Evolutionary conservation across 2,113 vertebrate species (phyloP).

Genomic region (Micronycteris hirsuta): DNA sequence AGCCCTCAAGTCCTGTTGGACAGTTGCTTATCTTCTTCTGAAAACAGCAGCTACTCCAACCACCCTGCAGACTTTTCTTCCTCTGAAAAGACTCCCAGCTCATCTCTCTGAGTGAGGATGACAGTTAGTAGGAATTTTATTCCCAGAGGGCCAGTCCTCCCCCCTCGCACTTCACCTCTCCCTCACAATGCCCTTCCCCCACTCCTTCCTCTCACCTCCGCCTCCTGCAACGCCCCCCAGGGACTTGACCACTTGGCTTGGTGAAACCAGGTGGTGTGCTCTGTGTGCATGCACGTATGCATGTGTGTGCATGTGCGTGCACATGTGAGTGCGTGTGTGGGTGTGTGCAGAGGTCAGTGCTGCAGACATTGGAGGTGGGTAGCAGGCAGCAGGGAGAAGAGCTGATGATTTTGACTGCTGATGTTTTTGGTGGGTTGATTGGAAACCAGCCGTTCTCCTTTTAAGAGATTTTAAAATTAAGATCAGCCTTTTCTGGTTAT

Average conservation of each 20-base stretch:
- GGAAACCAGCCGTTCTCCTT: neutral
- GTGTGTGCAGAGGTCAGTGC: neutral
- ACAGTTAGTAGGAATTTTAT: neutral
- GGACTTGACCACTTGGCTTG: accelerated
- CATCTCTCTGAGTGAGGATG: neutral
- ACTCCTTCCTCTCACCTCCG: neutral
- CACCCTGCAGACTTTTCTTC: neutral
- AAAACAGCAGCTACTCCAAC: neutral
- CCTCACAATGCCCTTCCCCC: too few species aligned
- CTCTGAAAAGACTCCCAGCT: neutral
- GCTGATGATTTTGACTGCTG: neutral
- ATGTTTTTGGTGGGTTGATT: neutral
- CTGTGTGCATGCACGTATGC: too few species aligned
- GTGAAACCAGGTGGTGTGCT: neutral
- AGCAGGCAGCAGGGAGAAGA: neutral
- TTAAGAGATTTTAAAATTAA: neutral
- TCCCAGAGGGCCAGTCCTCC: neutral
- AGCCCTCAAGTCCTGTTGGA: neutral
- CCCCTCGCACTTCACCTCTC: neutral
- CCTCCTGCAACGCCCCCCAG: neutral
- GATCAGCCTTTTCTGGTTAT: neutral
- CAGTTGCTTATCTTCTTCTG: neutral
- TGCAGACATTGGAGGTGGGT: neutral
- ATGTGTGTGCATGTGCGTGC: neutral
- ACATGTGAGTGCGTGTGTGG: neutral